phyloP scores from a whole-genome alignment of 2,113 vertebrate species.

The Odobenus rosmarus region DNA sequence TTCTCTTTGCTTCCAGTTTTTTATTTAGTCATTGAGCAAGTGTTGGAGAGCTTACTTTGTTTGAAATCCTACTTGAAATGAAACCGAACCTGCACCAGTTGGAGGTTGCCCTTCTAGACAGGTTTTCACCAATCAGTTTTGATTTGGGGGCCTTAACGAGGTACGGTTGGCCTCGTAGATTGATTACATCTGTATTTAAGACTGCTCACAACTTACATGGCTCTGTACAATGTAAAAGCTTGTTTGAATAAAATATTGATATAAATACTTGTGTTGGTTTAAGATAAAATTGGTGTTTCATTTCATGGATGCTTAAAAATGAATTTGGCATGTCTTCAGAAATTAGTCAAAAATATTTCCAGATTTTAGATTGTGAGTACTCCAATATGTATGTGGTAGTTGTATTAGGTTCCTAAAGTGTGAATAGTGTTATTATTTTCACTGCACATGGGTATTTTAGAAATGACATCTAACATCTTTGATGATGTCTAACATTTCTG shows the following conservation, averaged over 20 bases:
- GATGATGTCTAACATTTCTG: not conserved
- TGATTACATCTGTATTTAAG: not conserved
- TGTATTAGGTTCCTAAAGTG: not conserved
- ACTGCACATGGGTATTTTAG: not conserved
- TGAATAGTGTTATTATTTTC: not conserved
- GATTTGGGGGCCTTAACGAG: not conserved
- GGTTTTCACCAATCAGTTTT: not conserved
- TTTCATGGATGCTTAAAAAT: slow-evolving; percentile 16
- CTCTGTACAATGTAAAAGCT: slow-evolving; percentile 38
- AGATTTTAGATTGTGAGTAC: not conserved
- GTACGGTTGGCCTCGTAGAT: not conserved
- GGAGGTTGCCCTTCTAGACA: not conserved
- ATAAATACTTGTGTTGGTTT: not conserved
- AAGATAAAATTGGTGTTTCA: slow-evolving; percentile 12
- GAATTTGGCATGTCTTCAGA: not conserved
- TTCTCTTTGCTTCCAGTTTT: not conserved
- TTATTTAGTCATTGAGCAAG: not conserved
- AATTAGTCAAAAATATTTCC: not conserved
- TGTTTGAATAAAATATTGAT: slow-evolving; percentile 21
- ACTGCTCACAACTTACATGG: slow-evolving; percentile 42
- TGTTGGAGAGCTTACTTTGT: not conserved
- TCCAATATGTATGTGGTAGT: not conserved
- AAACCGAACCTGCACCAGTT: not conserved
- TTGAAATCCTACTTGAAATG: not conserved
- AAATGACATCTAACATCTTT: not conserved